Base-by-base conservation (phyloP, 2,888 invertebrate species). In the Agrochola lychnidis region DNA sequence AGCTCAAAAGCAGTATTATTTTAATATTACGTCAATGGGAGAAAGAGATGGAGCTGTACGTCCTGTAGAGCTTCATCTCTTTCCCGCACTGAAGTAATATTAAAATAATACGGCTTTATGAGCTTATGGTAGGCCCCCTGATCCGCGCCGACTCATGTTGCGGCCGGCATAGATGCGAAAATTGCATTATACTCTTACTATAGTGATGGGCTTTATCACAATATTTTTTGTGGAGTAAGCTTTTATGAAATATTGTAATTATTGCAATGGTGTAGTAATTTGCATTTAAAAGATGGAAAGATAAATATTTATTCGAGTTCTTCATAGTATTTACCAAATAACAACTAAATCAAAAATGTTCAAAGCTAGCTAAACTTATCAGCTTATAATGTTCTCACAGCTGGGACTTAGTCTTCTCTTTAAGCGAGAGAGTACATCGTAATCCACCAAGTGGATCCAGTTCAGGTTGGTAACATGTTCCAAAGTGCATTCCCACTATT, bases 161-260 rank as follows among this genome's bases (percentile, higher is more conserved):
- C 40, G 22, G 16, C 53, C 16, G n/a, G 48, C 68, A 82, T 72
- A 63, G 67, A 64, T 71, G 53, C 3, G 69, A 40, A 64, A 82
- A 72, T 79, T 45, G 25, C n/a, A 22, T 80, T 83, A 82, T 66
- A 64, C 25, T 45, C 70, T 72, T 73, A 82, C 45, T 72, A 64
- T 61, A 79, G 85, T 63, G 84, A 63, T 79, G 85, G 36, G 53
- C 48, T 30, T 62, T 30, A 36, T 40, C 42, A 25, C 2, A 45
- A 64, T 25, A 64, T 45, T 45, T 5, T 42, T 63, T 42, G 10
- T 16, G 5, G 10, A 10, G 16, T 25, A 2, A 19, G 45, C 45
- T 45, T 45, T 45, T 45, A 45, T 14, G 14, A 45, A 45, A 45
- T 45, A 45, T 45, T 45, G 4, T 14, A 45, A 45, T 14, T 45